Evolutionary conservation across 1,140 invertebrate species (phyloP).

Genomic region (Drosophila chauvacae): DNA sequence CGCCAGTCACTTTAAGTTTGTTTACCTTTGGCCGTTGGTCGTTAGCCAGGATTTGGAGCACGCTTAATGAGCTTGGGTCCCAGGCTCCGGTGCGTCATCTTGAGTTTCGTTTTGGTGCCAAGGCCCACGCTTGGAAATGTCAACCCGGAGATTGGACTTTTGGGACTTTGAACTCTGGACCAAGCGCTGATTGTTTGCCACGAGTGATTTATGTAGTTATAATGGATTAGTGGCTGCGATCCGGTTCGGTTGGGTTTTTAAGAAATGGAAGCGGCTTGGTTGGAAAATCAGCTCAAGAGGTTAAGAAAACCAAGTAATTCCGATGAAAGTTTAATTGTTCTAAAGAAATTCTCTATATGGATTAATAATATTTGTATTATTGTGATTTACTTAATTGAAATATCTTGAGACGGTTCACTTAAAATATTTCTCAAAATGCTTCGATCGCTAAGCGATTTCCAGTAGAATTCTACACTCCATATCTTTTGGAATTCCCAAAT

Average conservation of each 20-base stretch:
- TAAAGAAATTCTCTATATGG: not conserved
- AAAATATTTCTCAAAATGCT: not conserved
- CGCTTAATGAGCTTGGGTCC: slow-evolving; percentile 61
- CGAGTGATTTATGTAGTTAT: slow-evolving; percentile 41
- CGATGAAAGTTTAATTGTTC: not conserved
- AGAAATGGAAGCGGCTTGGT: not conserved
- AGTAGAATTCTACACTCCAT: not conserved
- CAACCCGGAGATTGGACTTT: slow-evolving; percentile 8
- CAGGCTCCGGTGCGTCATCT: slow-evolving; percentile 23
- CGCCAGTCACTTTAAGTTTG: slow-evolving; percentile 42
- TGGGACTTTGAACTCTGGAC: slow-evolving; percentile 18
- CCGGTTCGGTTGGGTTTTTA: not conserved
- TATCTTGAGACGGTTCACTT: not conserved
- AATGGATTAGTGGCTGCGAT: slow-evolving; percentile 17
- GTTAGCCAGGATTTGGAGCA: slow-evolving; percentile 53
- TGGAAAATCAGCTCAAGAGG: not conserved
- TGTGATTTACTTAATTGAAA: not conserved
- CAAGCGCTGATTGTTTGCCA: slow-evolving; percentile 21
- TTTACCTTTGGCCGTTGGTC: slow-evolving; percentile 66
- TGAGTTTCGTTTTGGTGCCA: slow-evolving; percentile 12
- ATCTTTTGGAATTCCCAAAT: not conserved
- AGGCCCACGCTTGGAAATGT: slow-evolving; percentile 28
- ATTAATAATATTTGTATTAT: too few species aligned
- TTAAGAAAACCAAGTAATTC: not conserved
- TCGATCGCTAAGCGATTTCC: not conserved